These are phyloP conservation scores for Propithecus perrieri DNA, from an alignment of 2,797 vertebrate species.

Conservation along the genomic window DNA sequence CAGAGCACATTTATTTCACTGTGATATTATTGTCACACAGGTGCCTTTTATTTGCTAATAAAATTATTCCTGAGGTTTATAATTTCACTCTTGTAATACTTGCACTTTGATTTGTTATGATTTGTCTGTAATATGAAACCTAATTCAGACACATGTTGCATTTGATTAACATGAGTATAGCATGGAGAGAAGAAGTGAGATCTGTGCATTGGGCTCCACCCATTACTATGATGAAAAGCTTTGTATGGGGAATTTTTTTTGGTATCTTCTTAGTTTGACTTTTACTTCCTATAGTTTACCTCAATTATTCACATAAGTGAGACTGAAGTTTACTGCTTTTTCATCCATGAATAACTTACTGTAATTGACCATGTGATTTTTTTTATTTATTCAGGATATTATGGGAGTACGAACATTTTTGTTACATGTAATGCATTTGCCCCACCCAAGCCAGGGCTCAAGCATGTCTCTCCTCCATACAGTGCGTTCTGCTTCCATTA, in stretches of 20 bases:
- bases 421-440: too few relatives aligned
- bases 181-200: not conserved
- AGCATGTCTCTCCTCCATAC: too few relatives aligned
- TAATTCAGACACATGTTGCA: not conserved
- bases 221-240: not conserved
- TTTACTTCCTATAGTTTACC: not conserved
- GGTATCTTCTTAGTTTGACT: not conserved
- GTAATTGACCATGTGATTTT: not conserved
- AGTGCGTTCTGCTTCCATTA: too few relatives aligned
- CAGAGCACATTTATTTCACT: slow-evolving; percentile 38
- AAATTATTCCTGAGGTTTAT: slow-evolving; percentile 50
- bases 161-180: not conserved
- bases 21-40: slow-evolving; percentile 39
- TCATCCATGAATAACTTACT: not conserved
- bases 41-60: slow-evolving; percentile 63
- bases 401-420: too few relatives aligned
- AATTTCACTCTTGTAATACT: slow-evolving; percentile 1
- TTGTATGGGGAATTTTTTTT: not conserved
- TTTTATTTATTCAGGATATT: too few relatives aligned
- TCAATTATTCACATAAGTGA: not conserved
- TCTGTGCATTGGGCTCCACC: not conserved
- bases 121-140: slow-evolving; percentile 19
- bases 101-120: not conserved
- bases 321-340: not conserved
- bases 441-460: too few relatives aligned